A percentile compares a stretch with the other conserved stretches of the same genome.
phyloP scores from a whole-genome alignment of 1,140 invertebrate species.

The Drosophila lowei region DNA sequence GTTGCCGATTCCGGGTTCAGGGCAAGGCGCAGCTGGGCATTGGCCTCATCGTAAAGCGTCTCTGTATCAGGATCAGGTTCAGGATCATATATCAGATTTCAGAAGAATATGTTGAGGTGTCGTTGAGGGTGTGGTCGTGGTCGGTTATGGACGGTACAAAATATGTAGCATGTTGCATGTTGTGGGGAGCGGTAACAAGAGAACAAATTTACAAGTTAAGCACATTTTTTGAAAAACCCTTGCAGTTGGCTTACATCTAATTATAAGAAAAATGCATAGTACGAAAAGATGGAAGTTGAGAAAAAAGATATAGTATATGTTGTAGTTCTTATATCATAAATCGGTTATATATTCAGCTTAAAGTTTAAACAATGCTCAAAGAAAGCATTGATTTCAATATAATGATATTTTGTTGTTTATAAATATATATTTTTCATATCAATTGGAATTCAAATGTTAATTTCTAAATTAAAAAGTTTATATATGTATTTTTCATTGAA shows the following conservation, averaged over 20 bases:
- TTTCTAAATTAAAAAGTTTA: not conserved
- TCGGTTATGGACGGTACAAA: conserved; percentile 53
- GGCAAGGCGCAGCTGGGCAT: conserved; percentile 49
- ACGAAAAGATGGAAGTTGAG: conserved; percentile 44
- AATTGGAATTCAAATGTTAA: conserved; percentile 7
- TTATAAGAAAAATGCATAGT: conserved; percentile 56
- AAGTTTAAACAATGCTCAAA: conserved; percentile 16
- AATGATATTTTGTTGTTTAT: conserved; percentile 5
- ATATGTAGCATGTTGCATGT: conserved; percentile 58
- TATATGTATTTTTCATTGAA: conserved; percentile 6
- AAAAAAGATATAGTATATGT: conserved; percentile 16
- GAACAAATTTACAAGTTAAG: conserved; percentile 74
- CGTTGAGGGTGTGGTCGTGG: conserved; percentile 11
- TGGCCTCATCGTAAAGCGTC: conserved; percentile 74
- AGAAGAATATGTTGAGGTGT: not conserved
- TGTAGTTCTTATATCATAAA: conserved; percentile 14
- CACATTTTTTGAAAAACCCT: conserved; percentile 56
- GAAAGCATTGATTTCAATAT: conserved; percentile 16
- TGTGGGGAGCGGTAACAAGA: conserved; percentile 62
- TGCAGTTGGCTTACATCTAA: conserved; percentile 40
- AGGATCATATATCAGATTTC: conserved; percentile 12
- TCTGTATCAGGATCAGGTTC: conserved; percentile 32
- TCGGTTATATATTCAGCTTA: conserved; percentile 17
- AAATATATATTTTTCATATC: conserved; percentile 12
- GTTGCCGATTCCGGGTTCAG: conserved; percentile 53